A percentile compares a stretch with the other conserved stretches of the same genome.
Evolutionary conservation across 2,797 vertebrate species (phyloP).

Genomic region (Poeciliopsis infans): DNA sequence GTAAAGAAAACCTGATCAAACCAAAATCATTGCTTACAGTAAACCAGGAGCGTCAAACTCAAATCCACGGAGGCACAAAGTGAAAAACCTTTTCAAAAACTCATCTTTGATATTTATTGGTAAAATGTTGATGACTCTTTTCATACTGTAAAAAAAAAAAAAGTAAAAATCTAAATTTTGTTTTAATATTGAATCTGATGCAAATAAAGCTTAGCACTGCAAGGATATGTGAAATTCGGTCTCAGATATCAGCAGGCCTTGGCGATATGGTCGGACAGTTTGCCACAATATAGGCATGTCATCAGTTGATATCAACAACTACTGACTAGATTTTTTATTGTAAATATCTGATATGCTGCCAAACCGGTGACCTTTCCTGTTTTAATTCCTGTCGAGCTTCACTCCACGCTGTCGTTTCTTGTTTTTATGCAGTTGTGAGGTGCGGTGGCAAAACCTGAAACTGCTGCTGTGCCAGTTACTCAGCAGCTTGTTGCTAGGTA

Average conservation of each 20-base stretch:
- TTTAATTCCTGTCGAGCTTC: no score
- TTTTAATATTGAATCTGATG: background rate
- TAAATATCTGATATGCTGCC: no score
- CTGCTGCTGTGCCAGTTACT: no score
- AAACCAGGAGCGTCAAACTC: background rate
- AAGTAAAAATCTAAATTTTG: background rate
- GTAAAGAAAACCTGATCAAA: background rate
- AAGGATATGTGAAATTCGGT: background rate
- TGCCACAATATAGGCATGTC: no score
- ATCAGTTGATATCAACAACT: no score
- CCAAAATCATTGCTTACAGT: background rate
- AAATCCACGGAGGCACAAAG: background rate
- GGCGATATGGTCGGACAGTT: no score
- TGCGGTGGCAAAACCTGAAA: no score
- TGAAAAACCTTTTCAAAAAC: background rate
- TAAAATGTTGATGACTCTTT: background rate
- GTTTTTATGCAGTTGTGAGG: no score
- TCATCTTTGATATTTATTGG: background rate
- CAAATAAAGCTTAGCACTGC: background rate
- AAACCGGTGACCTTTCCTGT: no score
- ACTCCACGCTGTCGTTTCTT: no score
- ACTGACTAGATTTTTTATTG: no score
- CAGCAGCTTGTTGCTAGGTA: no score
- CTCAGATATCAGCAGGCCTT: background rate
- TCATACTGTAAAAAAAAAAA: background rate